phyloP scores from a whole-genome alignment of 2,113 vertebrate species.

The Petromus typicus region DNA sequence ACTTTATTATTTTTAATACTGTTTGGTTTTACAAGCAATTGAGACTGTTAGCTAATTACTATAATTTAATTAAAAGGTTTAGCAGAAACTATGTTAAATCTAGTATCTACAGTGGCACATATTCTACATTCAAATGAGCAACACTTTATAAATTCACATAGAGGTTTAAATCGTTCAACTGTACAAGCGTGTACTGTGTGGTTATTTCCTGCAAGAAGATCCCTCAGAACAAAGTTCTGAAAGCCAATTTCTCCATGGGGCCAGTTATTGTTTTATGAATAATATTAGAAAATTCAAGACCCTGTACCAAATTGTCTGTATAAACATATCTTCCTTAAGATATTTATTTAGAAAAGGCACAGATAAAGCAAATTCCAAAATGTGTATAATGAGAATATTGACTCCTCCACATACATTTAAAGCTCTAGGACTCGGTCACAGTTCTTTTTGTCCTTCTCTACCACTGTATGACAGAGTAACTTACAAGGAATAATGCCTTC shows the following conservation, averaged over 20 bases:
- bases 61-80: background rate
- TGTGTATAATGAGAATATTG: too few relatives aligned
- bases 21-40: background rate
- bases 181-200: background rate
- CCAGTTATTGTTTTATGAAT: too few relatives aligned
- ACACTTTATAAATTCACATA: background rate
- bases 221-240: background rate
- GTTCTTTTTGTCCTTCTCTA: background rate
- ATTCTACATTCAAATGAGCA: background rate
- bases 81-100: background rate
- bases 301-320: background rate
- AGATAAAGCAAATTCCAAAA: background rate
- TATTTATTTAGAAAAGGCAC: background rate
- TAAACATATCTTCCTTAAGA: background rate
- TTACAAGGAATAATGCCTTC: background rate
- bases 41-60: background rate
- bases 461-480: background rate
- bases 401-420: background rate
- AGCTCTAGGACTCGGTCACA: background rate
- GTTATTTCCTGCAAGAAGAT: background rate
- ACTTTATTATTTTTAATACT: slow-evolving; percentile 11
- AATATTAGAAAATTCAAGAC: background rate
- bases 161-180: background rate
- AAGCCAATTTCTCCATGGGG: background rate
- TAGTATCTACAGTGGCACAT: background rate